Evolutionary conservation across 64 coral and sea anemone species (phyloP), one percentile per base, ranked within the genome.

Genomic region (Anthopleura sola): DNA sequence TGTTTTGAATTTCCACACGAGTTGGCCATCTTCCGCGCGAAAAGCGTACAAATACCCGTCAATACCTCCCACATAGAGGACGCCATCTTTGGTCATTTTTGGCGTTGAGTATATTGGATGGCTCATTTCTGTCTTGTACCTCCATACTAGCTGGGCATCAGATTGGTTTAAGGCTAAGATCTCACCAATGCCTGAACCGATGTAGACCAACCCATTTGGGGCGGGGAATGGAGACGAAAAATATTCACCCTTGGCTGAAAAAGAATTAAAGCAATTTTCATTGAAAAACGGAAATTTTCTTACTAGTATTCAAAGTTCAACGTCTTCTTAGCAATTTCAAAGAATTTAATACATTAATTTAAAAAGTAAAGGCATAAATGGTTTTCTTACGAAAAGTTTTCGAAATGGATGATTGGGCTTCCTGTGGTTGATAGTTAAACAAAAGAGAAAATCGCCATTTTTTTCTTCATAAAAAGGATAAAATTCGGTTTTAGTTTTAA

Each of bases 1-100:
- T 4, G 97, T 92, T 60, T 92, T 99, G 47, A 84, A 90, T 31
- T 94, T 99, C 97, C 97, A 99, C 26, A 90, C 92, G 21, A 99
- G 37, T 19, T 91, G 85, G 31, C 97, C 97, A 21, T 86, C 60
- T 19, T 78, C 81, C 23, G 80, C 39, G 20, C 78, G 85, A 50
- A 99, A 71, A 16, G 90, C 97, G 13, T 95, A 94, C 53, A 99
- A 82, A 53, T 95, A 92, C 6, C 86, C 88, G 14, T 92, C 89
- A 37, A 99, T 89, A 16, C 92, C 90, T 34, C 89, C 97, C 26
- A 99, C 89, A 44, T 86, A 86, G 17, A 91, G 44, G 8, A 86
- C 29, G 17, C 89, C 89, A 16, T 62, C 85, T 68, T 86, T 86
- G 23, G 57, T 78, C 84, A 91, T 68, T 17, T 78, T 84, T 46